Conservation (phyloP, 2,797 vertebrate genomes). For the Danio albolineatus region DNA sequence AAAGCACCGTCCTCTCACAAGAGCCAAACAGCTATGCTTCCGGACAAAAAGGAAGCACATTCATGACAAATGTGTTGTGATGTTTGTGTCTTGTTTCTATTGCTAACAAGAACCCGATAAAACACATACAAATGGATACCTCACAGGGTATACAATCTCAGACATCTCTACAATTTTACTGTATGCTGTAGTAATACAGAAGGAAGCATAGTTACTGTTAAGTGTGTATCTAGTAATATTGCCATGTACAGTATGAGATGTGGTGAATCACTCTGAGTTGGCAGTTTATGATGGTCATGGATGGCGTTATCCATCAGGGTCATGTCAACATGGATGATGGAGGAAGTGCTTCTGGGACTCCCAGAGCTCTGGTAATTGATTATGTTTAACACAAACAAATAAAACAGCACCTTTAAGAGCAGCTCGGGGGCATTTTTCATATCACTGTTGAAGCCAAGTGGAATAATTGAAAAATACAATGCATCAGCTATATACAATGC, state of each 20-base stretch:
- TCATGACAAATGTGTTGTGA: constrained; percentile 33
- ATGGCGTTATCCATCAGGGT: not conserved
- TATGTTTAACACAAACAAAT: constrained; percentile 33
- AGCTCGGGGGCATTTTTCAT: constrained; percentile 1
- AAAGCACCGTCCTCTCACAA: constrained; percentile 18
- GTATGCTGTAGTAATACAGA: not conserved
- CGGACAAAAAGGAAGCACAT: not conserved
- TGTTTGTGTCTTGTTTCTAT: constrained; percentile 2
- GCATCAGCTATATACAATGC: not conserved
- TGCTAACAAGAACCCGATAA: not conserved
- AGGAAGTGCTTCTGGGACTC: constrained; percentile 22
- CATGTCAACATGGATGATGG: constrained; percentile 20
- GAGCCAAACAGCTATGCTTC: constrained; percentile 28
- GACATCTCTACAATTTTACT: not conserved
- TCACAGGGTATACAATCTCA: not conserved
- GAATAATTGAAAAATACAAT: constrained; percentile 8
- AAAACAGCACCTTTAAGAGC: constrained; percentile 20
- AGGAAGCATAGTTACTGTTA: not conserved
- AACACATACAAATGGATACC: not conserved
- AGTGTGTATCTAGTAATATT: not conserved
- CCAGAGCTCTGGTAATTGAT: constrained; percentile 31
- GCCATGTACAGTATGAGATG: constrained; percentile 15
- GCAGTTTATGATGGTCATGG: constrained; percentile 20
- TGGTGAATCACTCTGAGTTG: constrained; percentile 8
- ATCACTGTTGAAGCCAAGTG: not conserved